phyloP scores from a whole-genome alignment of 2,888 invertebrate genomes.

The Campoplex capitator region DNA sequence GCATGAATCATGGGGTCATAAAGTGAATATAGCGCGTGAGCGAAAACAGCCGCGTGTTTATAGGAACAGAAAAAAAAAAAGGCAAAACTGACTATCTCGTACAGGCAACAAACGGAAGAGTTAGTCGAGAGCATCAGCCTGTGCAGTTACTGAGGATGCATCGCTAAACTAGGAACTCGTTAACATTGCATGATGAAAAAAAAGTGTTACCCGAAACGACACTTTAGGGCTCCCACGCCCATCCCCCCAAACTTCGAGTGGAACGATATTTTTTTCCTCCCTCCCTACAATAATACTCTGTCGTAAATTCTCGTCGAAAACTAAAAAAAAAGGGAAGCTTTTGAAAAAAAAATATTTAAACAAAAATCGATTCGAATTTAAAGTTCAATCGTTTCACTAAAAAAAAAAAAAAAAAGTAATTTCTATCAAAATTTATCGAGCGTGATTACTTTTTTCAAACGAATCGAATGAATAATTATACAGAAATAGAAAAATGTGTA shows the following conservation, averaged over 20 bases:
- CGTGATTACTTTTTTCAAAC: not conserved
- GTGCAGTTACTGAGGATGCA: constrained; percentile 57
- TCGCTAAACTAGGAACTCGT: constrained; percentile 48
- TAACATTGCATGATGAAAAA: constrained; percentile 53
- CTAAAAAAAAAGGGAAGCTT: constrained; percentile 22
- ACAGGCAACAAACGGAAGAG: constrained; percentile 26
- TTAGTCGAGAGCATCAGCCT: constrained; percentile 53
- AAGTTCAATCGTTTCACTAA: no score
- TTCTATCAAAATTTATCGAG: not conserved
- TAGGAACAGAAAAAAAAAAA: constrained; percentile 22
- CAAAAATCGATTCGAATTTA: no score
- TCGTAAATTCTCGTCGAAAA: constrained; percentile 23
- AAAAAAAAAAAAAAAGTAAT: not conserved
- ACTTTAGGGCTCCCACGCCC: constrained; percentile 70
- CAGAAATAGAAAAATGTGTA: not conserved
- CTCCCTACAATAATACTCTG: constrained; percentile 22
- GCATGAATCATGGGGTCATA: constrained; percentile 79
- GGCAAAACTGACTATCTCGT: not conserved
- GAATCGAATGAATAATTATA: not conserved
- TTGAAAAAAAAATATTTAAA: no score
- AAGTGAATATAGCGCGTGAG: constrained; percentile 77
- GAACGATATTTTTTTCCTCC: constrained; percentile 63
- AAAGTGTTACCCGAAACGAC: constrained; percentile 73
- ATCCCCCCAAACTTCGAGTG: constrained; percentile 68
- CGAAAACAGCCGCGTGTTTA: constrained; percentile 51